These are phyloP conservation scores for Lepus oiostolus DNA, from an alignment of 2,797 vertebrate species.

Conservation along the genomic window DNA sequence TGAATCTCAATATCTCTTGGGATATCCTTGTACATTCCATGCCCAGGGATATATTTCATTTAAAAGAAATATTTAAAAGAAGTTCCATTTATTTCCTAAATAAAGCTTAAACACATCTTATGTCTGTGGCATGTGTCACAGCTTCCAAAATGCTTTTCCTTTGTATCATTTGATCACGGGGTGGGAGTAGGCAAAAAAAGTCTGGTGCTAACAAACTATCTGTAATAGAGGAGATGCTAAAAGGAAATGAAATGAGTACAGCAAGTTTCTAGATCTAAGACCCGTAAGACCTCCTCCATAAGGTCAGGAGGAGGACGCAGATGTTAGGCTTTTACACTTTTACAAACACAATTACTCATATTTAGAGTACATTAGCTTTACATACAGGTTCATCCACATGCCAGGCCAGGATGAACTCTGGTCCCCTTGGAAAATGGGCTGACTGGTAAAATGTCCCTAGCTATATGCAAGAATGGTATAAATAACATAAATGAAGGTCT, in stretches of 20 bases:
- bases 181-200: not conserved
- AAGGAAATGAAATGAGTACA: not conserved
- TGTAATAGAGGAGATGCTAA: not conserved
- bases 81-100: not conserved
- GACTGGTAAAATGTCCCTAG: not conserved
- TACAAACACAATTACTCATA: not conserved
- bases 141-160: not conserved
- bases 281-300: too few species aligned
- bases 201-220: not conserved
- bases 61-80: not conserved
- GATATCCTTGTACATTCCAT: not conserved
- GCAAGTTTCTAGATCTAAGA: not conserved
- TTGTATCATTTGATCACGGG: not conserved
- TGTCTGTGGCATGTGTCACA: not conserved
- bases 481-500: not conserved
- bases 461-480: conserved; percentile 45
- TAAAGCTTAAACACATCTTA: not conserved
- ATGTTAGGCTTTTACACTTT: not conserved
- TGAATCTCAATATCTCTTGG: not conserved
- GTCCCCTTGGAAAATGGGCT: not conserved
- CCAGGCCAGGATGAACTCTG: not conserved
- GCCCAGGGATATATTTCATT: not conserved
- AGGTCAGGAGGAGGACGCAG: not conserved
- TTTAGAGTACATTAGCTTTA: not conserved
- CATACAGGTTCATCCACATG: not conserved